Evolutionary conservation across 2,888 invertebrate genomes (phyloP).

Genomic region (Rhopalosiphum nymphaeae): DNA sequence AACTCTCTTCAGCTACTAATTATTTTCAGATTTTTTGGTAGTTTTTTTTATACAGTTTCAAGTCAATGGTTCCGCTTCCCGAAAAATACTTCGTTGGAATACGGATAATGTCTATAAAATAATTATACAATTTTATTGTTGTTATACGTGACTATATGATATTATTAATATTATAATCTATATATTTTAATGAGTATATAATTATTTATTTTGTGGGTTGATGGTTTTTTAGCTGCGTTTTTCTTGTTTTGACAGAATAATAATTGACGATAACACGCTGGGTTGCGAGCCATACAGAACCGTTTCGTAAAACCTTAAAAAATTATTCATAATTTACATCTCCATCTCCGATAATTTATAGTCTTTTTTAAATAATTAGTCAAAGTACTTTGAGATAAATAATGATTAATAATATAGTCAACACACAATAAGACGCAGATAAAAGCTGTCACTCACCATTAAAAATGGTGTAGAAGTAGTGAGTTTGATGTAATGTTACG

Average conservation of each 20-base stretch:
- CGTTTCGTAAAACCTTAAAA: neutral
- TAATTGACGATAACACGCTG: neutral
- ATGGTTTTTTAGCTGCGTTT: neutral
- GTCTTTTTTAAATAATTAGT: neutral
- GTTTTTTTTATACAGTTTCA: neutral
- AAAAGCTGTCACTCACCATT: slow-evolving; percentile 1
- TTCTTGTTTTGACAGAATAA: neutral
- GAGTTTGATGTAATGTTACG: neutral
- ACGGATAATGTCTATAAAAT: neutral
- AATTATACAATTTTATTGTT: neutral
- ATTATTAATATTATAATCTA: neutral
- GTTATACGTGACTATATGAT: neutral
- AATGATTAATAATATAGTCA: slow-evolving; percentile 1
- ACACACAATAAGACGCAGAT: neutral
- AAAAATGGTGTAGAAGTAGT: neutral
- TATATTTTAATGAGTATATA: neutral
- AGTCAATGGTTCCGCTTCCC: neutral
- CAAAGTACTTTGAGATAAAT: slow-evolving; percentile 4
- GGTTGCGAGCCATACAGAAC: neutral
- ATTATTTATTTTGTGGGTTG: neutral
- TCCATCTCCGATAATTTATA: neutral
- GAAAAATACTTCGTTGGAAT: neutral
- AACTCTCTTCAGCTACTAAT: neutral
- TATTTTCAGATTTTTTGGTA: neutral
- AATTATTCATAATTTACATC: neutral